Conservation (phyloP, 2,113 vertebrate species). For the Rhinolophus sinicus region DNA sequence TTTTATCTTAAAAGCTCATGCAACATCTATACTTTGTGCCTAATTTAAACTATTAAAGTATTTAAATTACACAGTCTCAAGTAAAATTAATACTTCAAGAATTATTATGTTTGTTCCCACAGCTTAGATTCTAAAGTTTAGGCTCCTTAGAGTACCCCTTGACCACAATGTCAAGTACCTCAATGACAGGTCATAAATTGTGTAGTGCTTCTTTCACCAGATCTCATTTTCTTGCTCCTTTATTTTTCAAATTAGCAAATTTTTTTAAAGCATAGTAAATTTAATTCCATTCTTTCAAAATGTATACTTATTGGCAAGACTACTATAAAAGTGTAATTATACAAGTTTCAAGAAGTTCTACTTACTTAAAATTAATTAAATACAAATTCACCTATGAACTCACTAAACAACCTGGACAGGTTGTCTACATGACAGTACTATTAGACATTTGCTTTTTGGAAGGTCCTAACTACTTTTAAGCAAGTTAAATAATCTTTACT, state of each 20-base stretch:
- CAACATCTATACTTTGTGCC: not conserved
- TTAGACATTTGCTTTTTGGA: slow-evolving; percentile 15
- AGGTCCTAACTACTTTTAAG: slow-evolving; percentile 50
- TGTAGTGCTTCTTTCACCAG: not conserved
- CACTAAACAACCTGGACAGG: slow-evolving; percentile 43
- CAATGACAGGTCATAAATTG: slow-evolving; percentile 6
- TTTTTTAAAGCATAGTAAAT: not conserved
- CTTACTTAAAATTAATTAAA: slow-evolving; percentile 45
- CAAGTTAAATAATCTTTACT: slow-evolving; percentile 46
- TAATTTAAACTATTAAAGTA: slow-evolving; percentile 45
- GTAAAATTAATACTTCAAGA: slow-evolving; percentile 48
- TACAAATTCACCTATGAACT: slow-evolving; percentile 40
- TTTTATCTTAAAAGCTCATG: slow-evolving; percentile 46
- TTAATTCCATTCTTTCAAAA: slow-evolving; percentile 40
- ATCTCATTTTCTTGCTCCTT: slow-evolving; percentile 6
- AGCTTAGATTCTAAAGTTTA: not conserved
- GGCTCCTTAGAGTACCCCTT: not conserved
- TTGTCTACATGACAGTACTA: not conserved
- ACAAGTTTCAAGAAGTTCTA: slow-evolving; percentile 57
- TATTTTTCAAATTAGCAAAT: slow-evolving; percentile 28
- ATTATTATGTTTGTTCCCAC: not conserved
- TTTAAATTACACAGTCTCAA: slow-evolving; percentile 34
- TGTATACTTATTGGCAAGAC: slow-evolving; percentile 23
- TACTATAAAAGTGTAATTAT: slow-evolving; percentile 43
- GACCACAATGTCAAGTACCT: not conserved